These are phyloP conservation scores for Dendrocopos noguchii DNA, from an alignment of 2,113 vertebrate genomes.

Conservation along the genomic window DNA sequence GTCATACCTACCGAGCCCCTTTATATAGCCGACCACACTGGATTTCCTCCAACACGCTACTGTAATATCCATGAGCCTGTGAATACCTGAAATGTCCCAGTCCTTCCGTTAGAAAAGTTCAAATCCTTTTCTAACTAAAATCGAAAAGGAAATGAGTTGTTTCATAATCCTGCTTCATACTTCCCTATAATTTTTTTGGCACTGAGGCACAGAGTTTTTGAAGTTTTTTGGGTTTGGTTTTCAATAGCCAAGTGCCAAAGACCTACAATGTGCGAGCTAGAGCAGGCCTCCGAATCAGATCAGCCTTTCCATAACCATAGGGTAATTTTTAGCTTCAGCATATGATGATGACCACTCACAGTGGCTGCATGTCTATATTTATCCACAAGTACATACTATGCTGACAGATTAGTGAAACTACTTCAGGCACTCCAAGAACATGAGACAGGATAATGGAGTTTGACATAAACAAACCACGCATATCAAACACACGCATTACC, in stretches of 20 bases:
- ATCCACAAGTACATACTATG: slow-evolving; percentile 88
- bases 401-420: slow-evolving; percentile 86
- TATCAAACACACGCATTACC: not conserved
- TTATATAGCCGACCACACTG: slow-evolving; percentile 93
- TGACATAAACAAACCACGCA: slow-evolving; percentile 70
- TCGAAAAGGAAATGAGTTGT: not conserved
- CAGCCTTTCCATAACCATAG: slow-evolving; percentile 84
- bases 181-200: not conserved
- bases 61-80: slow-evolving; percentile 86
- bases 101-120: slow-evolving; percentile 46
- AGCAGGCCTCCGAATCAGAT: slow-evolving; percentile 77
- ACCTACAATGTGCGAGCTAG: slow-evolving; percentile 59
- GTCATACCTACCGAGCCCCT: slow-evolving; percentile 91
- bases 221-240: slow-evolving; percentile 11
- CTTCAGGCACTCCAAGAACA: slow-evolving; percentile 82
- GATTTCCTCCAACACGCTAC: slow-evolving; percentile 92
- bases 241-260: slow-evolving; percentile 50
- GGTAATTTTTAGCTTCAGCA: slow-evolving; percentile 92
- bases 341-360: slow-evolving; percentile 84
- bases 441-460: slow-evolving; percentile 72
- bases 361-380: slow-evolving; percentile 92
- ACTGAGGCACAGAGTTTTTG: slow-evolving; percentile 18
- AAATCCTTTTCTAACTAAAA: slow-evolving; percentile 61
- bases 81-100: slow-evolving; percentile 52
- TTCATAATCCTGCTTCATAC: slow-evolving; percentile 61